A percentile compares a stretch with the other conserved stretches of the same genome.
Evolutionary conservation across 1,140 invertebrate species (phyloP).

Genomic region (Acromyrmex heyeri): DNA sequence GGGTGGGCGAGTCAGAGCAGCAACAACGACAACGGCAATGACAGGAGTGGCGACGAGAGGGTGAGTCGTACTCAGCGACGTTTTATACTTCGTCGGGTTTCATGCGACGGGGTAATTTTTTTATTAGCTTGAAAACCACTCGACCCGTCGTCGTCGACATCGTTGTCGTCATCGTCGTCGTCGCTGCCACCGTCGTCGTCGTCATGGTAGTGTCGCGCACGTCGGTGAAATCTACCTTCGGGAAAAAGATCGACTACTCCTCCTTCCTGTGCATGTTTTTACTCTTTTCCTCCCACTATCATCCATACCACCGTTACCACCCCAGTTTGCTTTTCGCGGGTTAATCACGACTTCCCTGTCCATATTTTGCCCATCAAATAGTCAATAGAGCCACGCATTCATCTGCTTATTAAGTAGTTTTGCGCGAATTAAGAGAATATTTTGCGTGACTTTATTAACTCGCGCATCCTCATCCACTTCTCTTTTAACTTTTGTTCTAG

Average conservation of each 20-base stretch:
- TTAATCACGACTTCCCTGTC: conserved; percentile 35
- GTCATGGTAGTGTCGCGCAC: conserved; percentile 61
- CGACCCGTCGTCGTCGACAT: conserved; percentile 75
- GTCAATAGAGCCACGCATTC: conserved; percentile 76
- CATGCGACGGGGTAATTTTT: conserved; percentile 83
- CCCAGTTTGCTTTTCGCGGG: conserved; percentile 8
- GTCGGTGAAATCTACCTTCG: conserved; percentile 71
- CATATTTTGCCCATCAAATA: conserved; percentile 64
- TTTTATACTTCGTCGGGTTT: conserved; percentile 81
- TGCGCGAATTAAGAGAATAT: conserved; percentile 76
- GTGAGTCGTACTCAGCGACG: conserved; percentile 72
- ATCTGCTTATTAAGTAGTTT: conserved; percentile 80
- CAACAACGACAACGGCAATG: neutral
- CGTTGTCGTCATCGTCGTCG: conserved; percentile 34
- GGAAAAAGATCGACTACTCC: conserved; percentile 58
- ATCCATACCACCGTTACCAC: conserved; percentile 33
- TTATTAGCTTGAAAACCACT: conserved; percentile 85
- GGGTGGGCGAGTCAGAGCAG: conserved; percentile 47
- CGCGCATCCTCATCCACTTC: conserved; percentile 27
- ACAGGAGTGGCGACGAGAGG: conserved; percentile 45
- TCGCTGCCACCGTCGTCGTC: too few relatives aligned
- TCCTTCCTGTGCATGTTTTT: conserved; percentile 43
- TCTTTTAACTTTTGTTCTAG: conserved; percentile 20
- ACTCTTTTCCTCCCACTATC: conserved; percentile 42
- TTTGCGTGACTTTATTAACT: conserved; percentile 65